Conservation (phyloP, 2,888 invertebrate genomes). For the Adelognathus sp. region DNA sequence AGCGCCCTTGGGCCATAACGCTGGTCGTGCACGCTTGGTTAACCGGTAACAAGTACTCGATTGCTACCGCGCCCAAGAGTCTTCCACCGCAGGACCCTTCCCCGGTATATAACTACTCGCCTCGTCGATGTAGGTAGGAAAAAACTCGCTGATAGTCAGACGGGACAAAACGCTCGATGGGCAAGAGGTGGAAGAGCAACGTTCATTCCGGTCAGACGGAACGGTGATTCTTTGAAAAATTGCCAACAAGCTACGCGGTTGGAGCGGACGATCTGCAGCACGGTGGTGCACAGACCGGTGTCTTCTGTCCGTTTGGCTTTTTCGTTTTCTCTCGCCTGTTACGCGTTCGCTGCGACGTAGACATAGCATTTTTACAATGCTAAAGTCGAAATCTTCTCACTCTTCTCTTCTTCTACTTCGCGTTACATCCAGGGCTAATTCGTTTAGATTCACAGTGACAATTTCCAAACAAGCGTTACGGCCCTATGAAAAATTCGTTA, state of each 20-base stretch:
- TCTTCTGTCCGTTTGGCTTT: constrained; percentile 26
- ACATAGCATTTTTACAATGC: not conserved
- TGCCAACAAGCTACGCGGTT: constrained; percentile 70
- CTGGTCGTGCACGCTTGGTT: constrained; percentile 44
- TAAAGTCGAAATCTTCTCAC: not conserved
- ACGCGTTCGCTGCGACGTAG: not conserved
- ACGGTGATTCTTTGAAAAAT: constrained; percentile 77
- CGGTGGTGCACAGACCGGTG: constrained; percentile 7
- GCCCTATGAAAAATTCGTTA: too few relatives aligned
- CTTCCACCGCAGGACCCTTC: constrained; percentile 53
- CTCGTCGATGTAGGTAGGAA: constrained; percentile 19
- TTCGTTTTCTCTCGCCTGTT: constrained; percentile 23
- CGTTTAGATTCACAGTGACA: too few relatives aligned
- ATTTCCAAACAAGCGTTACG: too few relatives aligned
- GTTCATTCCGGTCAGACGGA: constrained; percentile 75
- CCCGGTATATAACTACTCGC: constrained; percentile 35
- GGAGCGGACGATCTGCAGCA: not conserved
- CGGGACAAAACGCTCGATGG: not conserved
- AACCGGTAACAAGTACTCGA: constrained; percentile 34
- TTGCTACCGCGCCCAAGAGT: constrained; percentile 53
- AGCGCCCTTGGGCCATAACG: not conserved
- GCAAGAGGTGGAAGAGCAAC: constrained; percentile 35
- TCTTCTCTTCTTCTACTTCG: too few relatives aligned
- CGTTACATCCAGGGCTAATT: not conserved
- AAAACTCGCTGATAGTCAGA: constrained; percentile 6